Evolutionary conservation across 2,888 invertebrate genomes (phyloP).

Genomic region (Siphonodentalium dalli): DNA sequence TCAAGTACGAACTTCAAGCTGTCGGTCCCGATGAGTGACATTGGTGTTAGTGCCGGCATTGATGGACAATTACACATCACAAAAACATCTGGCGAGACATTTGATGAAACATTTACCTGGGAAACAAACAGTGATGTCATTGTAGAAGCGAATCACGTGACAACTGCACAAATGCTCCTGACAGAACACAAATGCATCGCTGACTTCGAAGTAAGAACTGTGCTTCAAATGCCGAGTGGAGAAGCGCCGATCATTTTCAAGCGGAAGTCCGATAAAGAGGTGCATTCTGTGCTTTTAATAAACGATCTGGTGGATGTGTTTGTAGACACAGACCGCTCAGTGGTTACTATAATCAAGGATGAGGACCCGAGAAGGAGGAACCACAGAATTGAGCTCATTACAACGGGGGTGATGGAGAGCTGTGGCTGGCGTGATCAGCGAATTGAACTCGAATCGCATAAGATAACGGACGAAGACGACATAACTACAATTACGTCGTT

Average conservation of each 20-base stretch:
- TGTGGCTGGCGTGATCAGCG: slow-evolving; percentile 36
- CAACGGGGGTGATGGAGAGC: slow-evolving; percentile 30
- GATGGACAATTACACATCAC: slow-evolving; percentile 41
- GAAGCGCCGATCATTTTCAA: slow-evolving; percentile 43
- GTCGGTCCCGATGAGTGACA: slow-evolving; percentile 43
- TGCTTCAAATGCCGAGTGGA: slow-evolving; percentile 44
- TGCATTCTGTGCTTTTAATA: slow-evolving; percentile 41
- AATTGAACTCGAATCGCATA: slow-evolving; percentile 38
- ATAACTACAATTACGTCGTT: too few species aligned
- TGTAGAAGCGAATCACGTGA: slow-evolving; percentile 44
- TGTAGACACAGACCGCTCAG: slow-evolving; percentile 33
- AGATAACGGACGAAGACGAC: too few species aligned
- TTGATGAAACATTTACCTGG: slow-evolving; percentile 45
- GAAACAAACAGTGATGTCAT: slow-evolving; percentile 48
- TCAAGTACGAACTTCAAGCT: slow-evolving; percentile 42
- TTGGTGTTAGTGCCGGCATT: slow-evolving; percentile 42
- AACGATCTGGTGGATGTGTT: slow-evolving; percentile 43
- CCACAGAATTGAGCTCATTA: slow-evolving; percentile 22
- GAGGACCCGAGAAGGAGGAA: slow-evolving; percentile 27
- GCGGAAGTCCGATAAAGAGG: slow-evolving; percentile 37
- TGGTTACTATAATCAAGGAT: slow-evolving; percentile 34
- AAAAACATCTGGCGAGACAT: slow-evolving; percentile 36
- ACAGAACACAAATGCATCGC: slow-evolving; percentile 45
- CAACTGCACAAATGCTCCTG: slow-evolving; percentile 37
- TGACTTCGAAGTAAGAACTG: slow-evolving; percentile 43